Percentiles rank a stretch among this genome's conserved stretches.
Conservation (phyloP, 2,797 vertebrate species). For the Momotus momota region DNA sequence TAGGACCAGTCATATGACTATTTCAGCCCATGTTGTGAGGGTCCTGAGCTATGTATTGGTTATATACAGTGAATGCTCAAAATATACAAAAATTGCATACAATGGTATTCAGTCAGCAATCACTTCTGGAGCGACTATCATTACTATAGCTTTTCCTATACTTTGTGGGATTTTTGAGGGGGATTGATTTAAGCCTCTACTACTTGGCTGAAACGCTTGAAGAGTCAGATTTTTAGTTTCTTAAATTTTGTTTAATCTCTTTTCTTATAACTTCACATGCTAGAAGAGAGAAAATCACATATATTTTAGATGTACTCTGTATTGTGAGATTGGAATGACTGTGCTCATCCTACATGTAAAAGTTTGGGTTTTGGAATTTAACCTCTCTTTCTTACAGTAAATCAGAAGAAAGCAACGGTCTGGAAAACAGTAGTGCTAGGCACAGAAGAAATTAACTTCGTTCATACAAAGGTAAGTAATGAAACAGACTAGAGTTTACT, state of each 20-base stretch:
- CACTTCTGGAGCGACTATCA: neutral
- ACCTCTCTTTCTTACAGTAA: slow-evolving; percentile 73
- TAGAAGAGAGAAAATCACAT: neutral
- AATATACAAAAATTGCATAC: no score
- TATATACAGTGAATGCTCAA: no score
- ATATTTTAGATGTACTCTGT: neutral
- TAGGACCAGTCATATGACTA: neutral
- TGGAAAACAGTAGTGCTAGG: slow-evolving; percentile 71
- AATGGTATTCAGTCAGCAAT: neutral
- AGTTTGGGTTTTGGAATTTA: neutral
- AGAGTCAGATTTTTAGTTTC: neutral
- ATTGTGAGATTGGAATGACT: neutral
- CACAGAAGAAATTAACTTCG: slow-evolving; percentile 77
- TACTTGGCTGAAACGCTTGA: neutral
- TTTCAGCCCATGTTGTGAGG: neutral
- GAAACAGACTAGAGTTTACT: neutral
- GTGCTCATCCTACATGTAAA: neutral
- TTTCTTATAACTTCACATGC: neutral
- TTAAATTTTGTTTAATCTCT: neutral
- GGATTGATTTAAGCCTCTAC: neutral
- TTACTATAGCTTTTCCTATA: neutral
- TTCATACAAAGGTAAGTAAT: slow-evolving; percentile 26
- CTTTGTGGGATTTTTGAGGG: neutral
- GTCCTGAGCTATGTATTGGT: neutral
- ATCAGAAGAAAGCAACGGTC: slow-evolving; percentile 74